Evolutionary conservation across 2,113 vertebrate genomes (phyloP).

Genomic region (Mandrillus leucophaeus): DNA sequence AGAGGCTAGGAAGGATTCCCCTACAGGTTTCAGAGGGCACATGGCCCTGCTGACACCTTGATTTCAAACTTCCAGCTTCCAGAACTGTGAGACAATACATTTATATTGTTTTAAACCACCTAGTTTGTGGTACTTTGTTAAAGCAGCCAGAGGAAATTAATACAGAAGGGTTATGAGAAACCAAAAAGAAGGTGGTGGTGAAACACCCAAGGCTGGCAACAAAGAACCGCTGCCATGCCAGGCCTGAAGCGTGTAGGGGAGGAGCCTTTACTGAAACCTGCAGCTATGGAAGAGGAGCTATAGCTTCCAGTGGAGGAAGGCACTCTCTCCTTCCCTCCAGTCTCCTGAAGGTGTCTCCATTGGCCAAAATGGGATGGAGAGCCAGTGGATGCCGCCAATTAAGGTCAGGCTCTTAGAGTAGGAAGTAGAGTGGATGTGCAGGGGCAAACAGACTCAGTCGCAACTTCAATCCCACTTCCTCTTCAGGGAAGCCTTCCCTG

Average conservation of each 20-base stretch:
- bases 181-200: background rate
- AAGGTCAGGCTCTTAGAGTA: background rate
- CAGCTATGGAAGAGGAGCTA: background rate
- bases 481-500: background rate
- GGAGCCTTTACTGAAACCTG: background rate
- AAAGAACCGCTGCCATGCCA: background rate
- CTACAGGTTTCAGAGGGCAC: background rate
- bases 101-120: background rate
- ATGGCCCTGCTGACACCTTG: background rate
- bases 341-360: background rate
- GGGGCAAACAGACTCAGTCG: background rate
- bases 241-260: background rate
- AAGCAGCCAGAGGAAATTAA: background rate
- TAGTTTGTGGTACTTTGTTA: background rate
- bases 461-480: background rate
- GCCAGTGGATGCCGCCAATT: background rate
- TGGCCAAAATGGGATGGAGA: background rate
- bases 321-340: background rate
- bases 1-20: background rate
- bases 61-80: background rate
- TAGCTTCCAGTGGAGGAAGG: background rate
- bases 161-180: background rate
- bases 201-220: background rate
- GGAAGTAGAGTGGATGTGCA: background rate
- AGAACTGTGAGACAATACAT: background rate